Percentiles rank a stretch among this genome's conserved stretches.
These are phyloP conservation scores for Takifugu rubripes DNA, from an alignment of 2,797 vertebrate genomes.

Conservation along the genomic window DNA sequence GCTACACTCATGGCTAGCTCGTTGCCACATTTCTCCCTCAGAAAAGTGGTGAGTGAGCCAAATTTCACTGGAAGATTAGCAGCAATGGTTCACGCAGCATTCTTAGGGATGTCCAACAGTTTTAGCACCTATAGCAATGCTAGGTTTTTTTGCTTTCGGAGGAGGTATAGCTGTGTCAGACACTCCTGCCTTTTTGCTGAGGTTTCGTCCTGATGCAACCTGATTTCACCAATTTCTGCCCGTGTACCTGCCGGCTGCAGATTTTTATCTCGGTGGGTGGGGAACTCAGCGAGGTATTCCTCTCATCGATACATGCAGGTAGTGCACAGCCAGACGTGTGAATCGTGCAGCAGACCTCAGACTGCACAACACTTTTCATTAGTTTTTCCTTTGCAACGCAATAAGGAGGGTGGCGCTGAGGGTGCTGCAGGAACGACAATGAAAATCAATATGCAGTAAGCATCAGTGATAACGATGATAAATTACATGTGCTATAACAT, in stretches of 20 bases:
- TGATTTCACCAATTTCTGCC: conserved; percentile 23
- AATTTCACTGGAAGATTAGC: conserved; percentile 22
- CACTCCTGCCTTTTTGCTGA: conserved; percentile 8
- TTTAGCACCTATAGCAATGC: background rate
- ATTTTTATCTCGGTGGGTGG: conserved; percentile 35
- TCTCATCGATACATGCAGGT: conserved; percentile 30
- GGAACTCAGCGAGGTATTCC: conserved; percentile 27
- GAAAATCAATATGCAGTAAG: no score
- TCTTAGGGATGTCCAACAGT: conserved; percentile 11
- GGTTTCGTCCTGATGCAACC: conserved; percentile 1
- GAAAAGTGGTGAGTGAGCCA: conserved; percentile 25
- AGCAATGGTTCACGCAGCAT: conserved; percentile 11
- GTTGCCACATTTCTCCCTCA: conserved; percentile 32
- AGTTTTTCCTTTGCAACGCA: no score
- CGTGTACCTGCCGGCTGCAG: conserved; percentile 19
- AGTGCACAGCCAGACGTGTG: conserved; percentile 8
- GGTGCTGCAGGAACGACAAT: no score
- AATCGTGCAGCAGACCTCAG: no score
- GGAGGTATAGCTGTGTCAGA: background rate
- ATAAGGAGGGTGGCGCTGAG: no score
- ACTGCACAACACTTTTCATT: no score
- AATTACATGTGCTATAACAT: no score
- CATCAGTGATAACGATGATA: no score
- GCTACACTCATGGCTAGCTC: conserved; percentile 52
- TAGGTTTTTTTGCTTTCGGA: no score